Conservation (phyloP, 2,113 vertebrate genomes). For the Cinclus mexicanus region DNA sequence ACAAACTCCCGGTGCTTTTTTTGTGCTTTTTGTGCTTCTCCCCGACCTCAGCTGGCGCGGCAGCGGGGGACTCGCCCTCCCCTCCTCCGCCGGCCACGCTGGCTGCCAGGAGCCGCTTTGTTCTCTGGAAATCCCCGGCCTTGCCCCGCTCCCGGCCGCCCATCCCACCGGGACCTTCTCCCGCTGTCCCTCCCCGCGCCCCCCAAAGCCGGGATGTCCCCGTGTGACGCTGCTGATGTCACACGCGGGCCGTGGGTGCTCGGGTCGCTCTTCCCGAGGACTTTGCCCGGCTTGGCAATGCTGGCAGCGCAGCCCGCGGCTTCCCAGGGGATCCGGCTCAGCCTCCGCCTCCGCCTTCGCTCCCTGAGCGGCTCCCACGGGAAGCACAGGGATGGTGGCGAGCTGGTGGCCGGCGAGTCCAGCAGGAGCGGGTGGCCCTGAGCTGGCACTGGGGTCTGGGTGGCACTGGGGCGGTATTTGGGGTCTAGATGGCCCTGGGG, state of each 20-base stretch:
- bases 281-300: slow-evolving; percentile 19
- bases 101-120: slow-evolving; percentile 54
- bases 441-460: too few relatives aligned
- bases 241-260: accelerated
- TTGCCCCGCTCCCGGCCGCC: background rate
- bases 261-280: background rate
- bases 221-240: background rate
- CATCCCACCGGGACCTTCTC: background rate
- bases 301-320: background rate
- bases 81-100: background rate
- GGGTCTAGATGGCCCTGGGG: too few relatives aligned
- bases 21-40: slow-evolving; percentile 7
- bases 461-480: background rate
- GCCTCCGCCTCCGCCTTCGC: background rate
- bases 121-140: slow-evolving; percentile 56
- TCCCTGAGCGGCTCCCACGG: background rate
- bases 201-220: background rate
- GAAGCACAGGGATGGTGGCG: accelerated
- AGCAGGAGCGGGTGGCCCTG: background rate
- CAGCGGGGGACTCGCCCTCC: slow-evolving; percentile 30
- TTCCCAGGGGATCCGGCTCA: background rate
- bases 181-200: background rate
- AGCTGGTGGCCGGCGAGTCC: background rate
- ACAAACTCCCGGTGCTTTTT: slow-evolving; percentile 1
- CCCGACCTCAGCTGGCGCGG: slow-evolving; percentile 9